These are phyloP conservation scores for Yponomeuta cagnagella DNA, from an alignment of 2,888 invertebrate species.

Conservation along the genomic window DNA sequence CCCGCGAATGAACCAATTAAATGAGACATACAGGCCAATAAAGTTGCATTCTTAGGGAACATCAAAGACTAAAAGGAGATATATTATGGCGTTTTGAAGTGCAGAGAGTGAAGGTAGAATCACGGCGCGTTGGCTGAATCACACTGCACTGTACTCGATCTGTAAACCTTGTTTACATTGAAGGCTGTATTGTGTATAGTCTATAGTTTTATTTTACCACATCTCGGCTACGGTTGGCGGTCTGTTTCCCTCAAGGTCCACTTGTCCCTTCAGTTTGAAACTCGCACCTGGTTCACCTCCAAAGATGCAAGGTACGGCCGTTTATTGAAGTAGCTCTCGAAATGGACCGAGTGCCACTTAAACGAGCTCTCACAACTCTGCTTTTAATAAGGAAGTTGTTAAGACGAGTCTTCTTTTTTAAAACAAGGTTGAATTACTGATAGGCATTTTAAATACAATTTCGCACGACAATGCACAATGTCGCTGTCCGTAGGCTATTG, in stretches of 20 bases:
- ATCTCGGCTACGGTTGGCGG: slow-evolving; percentile 40
- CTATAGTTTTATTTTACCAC: slow-evolving; percentile 33
- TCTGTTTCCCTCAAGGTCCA: slow-evolving; percentile 50
- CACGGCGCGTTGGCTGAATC: slow-evolving; percentile 34
- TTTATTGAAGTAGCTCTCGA: slow-evolving; percentile 31
- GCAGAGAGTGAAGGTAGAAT: slow-evolving; percentile 41
- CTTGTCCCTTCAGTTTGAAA: slow-evolving; percentile 54
- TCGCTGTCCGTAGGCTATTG: not conserved
- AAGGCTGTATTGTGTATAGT: slow-evolving; percentile 37
- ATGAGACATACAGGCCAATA: slow-evolving; percentile 25
- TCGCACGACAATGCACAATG: not conserved
- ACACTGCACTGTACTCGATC: slow-evolving; percentile 23
- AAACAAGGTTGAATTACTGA: not conserved
- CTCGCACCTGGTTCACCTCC: slow-evolving; percentile 55
- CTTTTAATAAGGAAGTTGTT: slow-evolving; percentile 40
- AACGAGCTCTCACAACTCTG: slow-evolving; percentile 27
- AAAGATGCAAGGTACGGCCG: slow-evolving; percentile 43
- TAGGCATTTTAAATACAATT: not conserved
- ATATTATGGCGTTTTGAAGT: slow-evolving; percentile 17
- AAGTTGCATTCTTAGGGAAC: slow-evolving; percentile 11
- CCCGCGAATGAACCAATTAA: slow-evolving; percentile 27
- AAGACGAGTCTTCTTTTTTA: not conserved
- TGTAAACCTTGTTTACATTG: slow-evolving; percentile 47
- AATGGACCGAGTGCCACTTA: slow-evolving; percentile 24
- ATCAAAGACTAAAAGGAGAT: not conserved